Evolutionary conservation across 2,888 invertebrate species (phyloP).

Genomic region (Cryptus armator): DNA sequence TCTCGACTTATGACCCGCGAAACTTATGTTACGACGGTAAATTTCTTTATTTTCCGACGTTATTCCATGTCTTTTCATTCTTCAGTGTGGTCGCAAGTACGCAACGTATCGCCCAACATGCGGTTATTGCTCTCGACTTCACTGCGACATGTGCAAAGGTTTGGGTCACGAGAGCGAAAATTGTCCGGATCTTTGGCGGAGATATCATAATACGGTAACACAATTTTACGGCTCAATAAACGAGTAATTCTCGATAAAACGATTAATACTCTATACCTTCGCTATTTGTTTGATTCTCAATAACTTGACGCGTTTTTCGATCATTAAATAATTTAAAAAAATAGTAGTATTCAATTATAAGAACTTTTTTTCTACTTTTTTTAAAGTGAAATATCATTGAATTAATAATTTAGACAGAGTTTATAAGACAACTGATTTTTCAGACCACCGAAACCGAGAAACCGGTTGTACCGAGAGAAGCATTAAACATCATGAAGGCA

Average conservation of each 20-base stretch:
- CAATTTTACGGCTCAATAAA: not conserved
- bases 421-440: slow-evolving; percentile 62
- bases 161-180: slow-evolving; percentile 87
- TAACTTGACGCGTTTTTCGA: no score
- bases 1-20: not conserved
- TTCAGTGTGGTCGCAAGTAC: slow-evolving; percentile 88
- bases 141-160: slow-evolving; percentile 88
- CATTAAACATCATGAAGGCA: slow-evolving; percentile 79
- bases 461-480: slow-evolving; percentile 77
- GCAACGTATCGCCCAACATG: slow-evolving; percentile 85
- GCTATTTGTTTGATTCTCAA: no score
- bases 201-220: slow-evolving; percentile 90
- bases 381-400: no score
- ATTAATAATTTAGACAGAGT: no score
- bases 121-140: slow-evolving; percentile 85
- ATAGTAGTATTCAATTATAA: no score
- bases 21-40: not conserved
- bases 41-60: not conserved
- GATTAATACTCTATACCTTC: no score
- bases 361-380: no score
- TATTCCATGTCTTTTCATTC: slow-evolving; percentile 69
- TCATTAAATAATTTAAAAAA: no score
- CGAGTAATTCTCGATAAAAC: not conserved
- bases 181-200: slow-evolving; percentile 92
- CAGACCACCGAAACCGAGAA: slow-evolving; percentile 76